Conservation (phyloP, 2,113 vertebrate species). For the Phainopepla nitens region DNA sequence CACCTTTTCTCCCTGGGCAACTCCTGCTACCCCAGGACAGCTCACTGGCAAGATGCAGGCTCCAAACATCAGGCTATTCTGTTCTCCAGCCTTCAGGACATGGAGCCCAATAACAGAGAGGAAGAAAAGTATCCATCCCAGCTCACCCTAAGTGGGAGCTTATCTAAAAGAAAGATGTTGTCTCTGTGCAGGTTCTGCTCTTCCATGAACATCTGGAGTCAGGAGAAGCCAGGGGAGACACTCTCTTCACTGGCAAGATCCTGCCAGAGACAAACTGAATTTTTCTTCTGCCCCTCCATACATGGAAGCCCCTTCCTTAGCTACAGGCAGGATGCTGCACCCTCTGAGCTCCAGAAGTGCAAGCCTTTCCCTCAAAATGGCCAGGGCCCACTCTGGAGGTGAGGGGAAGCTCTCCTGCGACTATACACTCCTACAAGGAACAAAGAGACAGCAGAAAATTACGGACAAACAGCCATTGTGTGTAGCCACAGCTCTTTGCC, state of each 20-base stretch:
- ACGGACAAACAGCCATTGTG: not conserved
- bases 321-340: not conserved
- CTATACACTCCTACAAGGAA: not conserved
- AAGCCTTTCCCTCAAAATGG: not conserved
- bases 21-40: too few species aligned
- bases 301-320: not conserved
- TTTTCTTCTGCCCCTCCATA: not conserved
- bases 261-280: not conserved
- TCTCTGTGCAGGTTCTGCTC: not conserved
- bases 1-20: not conserved
- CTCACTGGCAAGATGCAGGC: not conserved
- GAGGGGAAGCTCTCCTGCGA: not conserved
- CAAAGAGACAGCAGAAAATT: rapidly evolving
- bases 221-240: not conserved
- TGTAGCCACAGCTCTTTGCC: not conserved
- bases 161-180: not conserved
- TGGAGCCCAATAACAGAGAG: not conserved
- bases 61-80: not conserved
- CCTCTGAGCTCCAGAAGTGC: not conserved
- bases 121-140: not conserved
- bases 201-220: not conserved
- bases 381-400: not conserved
- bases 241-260: not conserved
- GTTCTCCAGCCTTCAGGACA: not conserved
- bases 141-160: not conserved